These are phyloP conservation scores for Anhinga anhinga DNA, from an alignment of 2,113 vertebrate genomes.

Conservation along the genomic window DNA sequence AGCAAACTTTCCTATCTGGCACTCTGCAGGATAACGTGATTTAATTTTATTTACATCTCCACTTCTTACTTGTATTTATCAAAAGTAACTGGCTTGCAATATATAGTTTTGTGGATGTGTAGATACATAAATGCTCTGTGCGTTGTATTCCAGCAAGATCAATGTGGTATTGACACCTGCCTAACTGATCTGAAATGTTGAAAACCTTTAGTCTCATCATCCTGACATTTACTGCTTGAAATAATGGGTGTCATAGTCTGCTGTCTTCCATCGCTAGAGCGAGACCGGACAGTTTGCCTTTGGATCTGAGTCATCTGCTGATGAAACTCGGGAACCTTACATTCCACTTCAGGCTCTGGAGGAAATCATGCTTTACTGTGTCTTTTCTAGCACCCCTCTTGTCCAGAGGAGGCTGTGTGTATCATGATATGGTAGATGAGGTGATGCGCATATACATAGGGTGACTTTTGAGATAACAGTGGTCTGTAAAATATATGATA, in stretches of 20 bases:
- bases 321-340: neutral
- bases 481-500: neutral
- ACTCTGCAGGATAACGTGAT: neutral
- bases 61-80: neutral
- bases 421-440: neutral
- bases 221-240: neutral
- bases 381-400: neutral
- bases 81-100: neutral
- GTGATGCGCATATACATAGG: neutral
- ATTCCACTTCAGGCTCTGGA: neutral
- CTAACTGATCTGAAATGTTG: neutral
- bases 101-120: neutral
- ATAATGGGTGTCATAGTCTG: neutral
- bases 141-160: neutral
- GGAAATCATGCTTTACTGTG: neutral
- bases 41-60: slow-evolving; percentile 8
- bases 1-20: neutral
- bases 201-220: neutral
- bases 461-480: neutral
- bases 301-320: neutral
- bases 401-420: neutral
- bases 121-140: neutral
- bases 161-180: neutral
- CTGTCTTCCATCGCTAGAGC: neutral
- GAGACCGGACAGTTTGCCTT: neutral